Percentiles rank a stretch among this genome's conserved stretches.
Evolutionary conservation across 2,113 vertebrate genomes (phyloP).

Genomic region (Jaculus jaculus): DNA sequence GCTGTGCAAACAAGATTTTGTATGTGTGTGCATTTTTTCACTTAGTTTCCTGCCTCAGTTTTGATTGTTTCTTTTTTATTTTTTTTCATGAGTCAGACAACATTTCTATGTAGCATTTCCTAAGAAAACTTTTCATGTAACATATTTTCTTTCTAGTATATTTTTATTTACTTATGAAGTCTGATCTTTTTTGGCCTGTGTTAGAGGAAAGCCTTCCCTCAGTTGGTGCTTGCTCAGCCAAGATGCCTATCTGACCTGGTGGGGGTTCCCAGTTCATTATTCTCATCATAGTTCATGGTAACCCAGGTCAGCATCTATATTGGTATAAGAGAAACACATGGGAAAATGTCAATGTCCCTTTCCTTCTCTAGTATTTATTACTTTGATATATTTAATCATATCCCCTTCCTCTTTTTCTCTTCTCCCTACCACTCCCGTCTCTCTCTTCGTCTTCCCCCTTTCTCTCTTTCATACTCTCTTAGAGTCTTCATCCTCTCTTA

Average conservation of each 20-base stretch:
- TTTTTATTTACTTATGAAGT: neutral
- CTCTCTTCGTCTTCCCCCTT: no score
- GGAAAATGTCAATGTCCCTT: neutral
- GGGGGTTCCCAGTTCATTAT: neutral
- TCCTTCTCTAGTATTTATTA: neutral
- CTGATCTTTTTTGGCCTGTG: neutral
- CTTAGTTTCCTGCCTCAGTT: neutral
- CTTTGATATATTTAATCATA: neutral
- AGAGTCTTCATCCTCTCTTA: no score
- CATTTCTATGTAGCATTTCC: neutral
- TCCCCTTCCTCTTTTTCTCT: neutral
- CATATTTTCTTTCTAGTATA: neutral
- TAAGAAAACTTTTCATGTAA: neutral
- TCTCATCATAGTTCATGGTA: neutral
- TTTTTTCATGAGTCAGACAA: neutral
- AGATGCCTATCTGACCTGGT: neutral
- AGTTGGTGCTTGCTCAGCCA: neutral
- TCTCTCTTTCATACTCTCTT: neutral
- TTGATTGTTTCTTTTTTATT: neutral
- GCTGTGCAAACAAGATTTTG: neutral
- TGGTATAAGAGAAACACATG: neutral
- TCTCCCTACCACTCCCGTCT: neutral
- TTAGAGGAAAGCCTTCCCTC: neutral
- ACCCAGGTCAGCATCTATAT: neutral
- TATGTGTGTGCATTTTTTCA: neutral